Percentiles rank a stretch among this genome's conserved stretches.
Conservation (phyloP, 2,113 vertebrate genomes). For the Sebastes schlegelii region DNA sequence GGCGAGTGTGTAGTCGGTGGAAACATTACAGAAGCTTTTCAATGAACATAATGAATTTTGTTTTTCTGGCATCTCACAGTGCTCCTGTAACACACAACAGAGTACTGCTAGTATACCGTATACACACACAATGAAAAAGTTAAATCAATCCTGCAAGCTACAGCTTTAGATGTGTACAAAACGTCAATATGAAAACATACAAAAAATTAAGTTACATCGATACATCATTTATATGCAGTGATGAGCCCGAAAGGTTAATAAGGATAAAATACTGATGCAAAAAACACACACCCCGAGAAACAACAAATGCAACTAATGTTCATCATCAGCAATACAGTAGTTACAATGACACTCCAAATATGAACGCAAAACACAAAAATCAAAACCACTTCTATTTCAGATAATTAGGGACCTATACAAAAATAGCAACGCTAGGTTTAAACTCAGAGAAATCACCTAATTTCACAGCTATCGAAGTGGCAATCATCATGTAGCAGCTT, state of each 20-base stretch:
- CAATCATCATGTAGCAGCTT: conserved; percentile 99
- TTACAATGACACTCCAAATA: conserved; percentile 99
- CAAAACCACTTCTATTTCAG: conserved; percentile 96
- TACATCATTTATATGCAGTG: conserved; percentile 98
- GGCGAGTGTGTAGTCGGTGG: conserved; percentile 71
- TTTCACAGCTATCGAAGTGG: conserved; percentile 99
- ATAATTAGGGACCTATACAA: conserved; percentile 96
- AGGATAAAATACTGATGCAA: conserved; percentile 99
- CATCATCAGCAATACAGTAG: conserved; percentile 99
- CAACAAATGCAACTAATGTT: conserved; percentile 93
- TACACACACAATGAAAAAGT: conserved; percentile 86
- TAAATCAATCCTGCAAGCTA: conserved; percentile 98
- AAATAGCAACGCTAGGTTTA: conserved; percentile 95
- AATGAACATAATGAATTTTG: conserved; percentile 70
- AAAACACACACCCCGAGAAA: conserved; percentile 88
- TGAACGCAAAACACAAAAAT: conserved; percentile 90
- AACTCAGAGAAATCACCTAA: conserved; percentile 97
- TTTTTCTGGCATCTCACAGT: conserved; percentile 86
- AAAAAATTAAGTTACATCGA: conserved; percentile 97
- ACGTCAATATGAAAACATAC: conserved; percentile 95
- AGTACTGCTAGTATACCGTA: conserved; percentile 84
- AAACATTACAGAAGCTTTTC: conserved; percentile 66
- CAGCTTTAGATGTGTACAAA: conserved; percentile 93
- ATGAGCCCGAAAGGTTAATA: conserved; percentile 95
- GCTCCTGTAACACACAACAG: conserved; percentile 79